Evolutionary conservation across 2,113 vertebrate species (phyloP), one percentile per base, ranked within the genome.

Genomic region (Beaufortia kweichowensis): DNA sequence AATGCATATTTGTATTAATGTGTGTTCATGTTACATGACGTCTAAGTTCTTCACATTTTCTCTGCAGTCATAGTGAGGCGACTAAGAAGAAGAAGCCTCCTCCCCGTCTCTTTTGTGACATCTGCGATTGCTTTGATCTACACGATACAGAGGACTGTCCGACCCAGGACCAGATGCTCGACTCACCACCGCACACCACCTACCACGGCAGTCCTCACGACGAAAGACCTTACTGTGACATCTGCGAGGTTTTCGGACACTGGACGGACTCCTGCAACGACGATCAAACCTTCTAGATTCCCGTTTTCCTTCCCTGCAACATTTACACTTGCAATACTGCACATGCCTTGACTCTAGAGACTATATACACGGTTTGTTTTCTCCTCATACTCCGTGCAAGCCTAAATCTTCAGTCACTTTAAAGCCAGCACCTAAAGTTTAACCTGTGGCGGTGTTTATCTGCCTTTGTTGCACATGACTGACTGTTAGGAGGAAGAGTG

Each of bases 71-170:
- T 17, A 76, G 81, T 1, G 87, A 91, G 67, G 77, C 92, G 17
- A 88, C 90, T 31, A 76, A 85, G 7, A 98, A 95, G 89, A 98
- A 95, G 91, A 96, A 96, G 55, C 78, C 63, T 1, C 91, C 92
- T 3, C 97, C 96, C 0, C 94, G 97, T 23, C 93, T 98, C 35
- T 99, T 98, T 92, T 99, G 97, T 6, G 97, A 99, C 87, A 99
- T 98, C 80, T 99, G 97, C 7, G 97, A 98, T 89, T 96, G 95
- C 90, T 99, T 99, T 1, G 97, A 99, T 55, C 94, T 95, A 53
- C 97, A 99, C 0, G 97, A 99, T 84, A 99, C 97, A 0, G 97
- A 99, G 86, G 97, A 99, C 85, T 99, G 97, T 75, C 97, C 97
- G 1, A 98, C 95, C 0, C 97, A 99, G 86, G 90, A 88, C 0